Evolutionary conservation across 2,888 invertebrate genomes (phyloP).

Genomic region (Pammene fasciana): DNA sequence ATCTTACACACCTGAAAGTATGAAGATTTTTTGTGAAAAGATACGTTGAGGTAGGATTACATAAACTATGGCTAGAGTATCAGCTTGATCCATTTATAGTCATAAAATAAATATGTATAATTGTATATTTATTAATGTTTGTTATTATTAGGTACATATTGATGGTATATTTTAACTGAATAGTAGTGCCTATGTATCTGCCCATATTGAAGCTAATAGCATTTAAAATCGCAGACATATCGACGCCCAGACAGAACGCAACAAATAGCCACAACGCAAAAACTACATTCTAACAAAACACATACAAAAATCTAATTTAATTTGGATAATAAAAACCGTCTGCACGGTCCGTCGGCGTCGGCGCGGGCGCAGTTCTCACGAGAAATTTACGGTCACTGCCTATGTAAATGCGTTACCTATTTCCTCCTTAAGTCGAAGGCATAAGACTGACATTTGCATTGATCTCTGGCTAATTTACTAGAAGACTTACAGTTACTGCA

Average conservation of each 20-base stretch:
- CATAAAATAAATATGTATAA: too few relatives aligned
- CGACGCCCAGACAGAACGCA: constrained; percentile 8
- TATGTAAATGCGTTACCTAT: constrained; percentile 69
- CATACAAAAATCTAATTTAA: constrained; percentile 68
- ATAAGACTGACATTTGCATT: constrained; percentile 20
- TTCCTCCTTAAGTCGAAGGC: constrained; percentile 22
- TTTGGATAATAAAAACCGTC: constrained; percentile 63
- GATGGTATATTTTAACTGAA: too few relatives aligned
- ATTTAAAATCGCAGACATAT: background rate
- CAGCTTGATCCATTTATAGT: too few relatives aligned
- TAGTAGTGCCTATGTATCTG: background rate
- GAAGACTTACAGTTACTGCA: constrained; percentile 62
- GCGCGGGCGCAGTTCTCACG: constrained; percentile 72
- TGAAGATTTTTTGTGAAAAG: too few relatives aligned
- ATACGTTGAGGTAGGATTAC: too few relatives aligned
- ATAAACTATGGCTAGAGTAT: too few relatives aligned
- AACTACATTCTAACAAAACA: constrained; percentile 42
- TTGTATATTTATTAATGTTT: too few relatives aligned
- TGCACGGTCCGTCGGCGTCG: constrained; percentile 66
- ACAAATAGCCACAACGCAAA: constrained; percentile 30
- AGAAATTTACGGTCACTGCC: constrained; percentile 80
- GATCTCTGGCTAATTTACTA: constrained; percentile 42
- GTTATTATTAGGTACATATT: too few relatives aligned
- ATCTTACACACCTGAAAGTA: too few relatives aligned
- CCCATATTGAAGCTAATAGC: background rate